phyloP scores from a whole-genome alignment of 2,888 invertebrate genomes.

The Sinelater perroti region DNA sequence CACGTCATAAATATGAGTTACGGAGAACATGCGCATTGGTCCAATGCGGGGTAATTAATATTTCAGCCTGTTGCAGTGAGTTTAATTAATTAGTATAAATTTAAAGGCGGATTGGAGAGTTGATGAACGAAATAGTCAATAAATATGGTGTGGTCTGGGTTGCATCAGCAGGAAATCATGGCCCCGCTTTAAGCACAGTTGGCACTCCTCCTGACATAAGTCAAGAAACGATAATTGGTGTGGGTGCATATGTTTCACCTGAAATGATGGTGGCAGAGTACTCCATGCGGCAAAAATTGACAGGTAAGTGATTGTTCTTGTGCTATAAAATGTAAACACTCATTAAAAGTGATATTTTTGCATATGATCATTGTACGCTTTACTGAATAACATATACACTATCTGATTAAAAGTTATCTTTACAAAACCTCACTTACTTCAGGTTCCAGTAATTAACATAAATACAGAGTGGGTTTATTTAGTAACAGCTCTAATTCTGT shows the following conservation, averaged over 20 bases:
- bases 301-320: conserved; percentile 54
- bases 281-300: conserved; percentile 83
- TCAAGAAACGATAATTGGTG: conserved; percentile 85
- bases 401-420: too few relatives aligned
- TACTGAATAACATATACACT: too few relatives aligned
- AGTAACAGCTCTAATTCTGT: too few relatives aligned
- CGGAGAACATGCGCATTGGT: conserved; percentile 94
- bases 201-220: conserved; percentile 89
- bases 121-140: conserved; percentile 88
- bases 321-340: too few relatives aligned
- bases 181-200: conserved; percentile 91
- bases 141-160: conserved; percentile 94
- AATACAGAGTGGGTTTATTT: too few relatives aligned
- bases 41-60: conserved; percentile 88
- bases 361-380: too few relatives aligned
- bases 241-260: conserved; percentile 96
- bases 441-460: too few relatives aligned
- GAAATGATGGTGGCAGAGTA: conserved; percentile 98
- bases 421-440: too few relatives aligned
- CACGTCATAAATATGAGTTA: conserved; percentile 99
- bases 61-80: too few relatives aligned
- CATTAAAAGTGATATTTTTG: too few relatives aligned
- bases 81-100: too few relatives aligned
- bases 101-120: conserved; percentile 81
- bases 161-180: conserved; percentile 94